Percentiles rank a stretch among this genome's conserved stretches.
phyloP scores from a whole-genome alignment of 2,888 invertebrate genomes.

The Marasmarcha lunaedactyla region DNA sequence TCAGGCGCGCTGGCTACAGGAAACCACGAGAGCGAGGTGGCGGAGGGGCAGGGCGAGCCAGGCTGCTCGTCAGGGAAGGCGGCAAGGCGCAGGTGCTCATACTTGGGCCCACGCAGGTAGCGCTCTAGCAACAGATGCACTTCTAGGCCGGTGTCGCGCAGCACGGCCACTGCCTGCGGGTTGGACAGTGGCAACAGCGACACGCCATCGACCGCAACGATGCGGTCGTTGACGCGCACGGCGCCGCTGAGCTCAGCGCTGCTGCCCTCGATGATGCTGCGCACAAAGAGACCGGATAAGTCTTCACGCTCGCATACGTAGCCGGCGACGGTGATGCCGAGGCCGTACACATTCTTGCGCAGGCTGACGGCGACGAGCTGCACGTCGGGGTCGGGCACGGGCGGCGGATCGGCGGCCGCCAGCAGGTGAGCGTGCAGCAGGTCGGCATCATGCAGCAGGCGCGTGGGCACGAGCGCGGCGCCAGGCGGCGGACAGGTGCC shows the following conservation, averaged over 20 bases:
- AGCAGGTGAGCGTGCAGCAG: constrained; percentile 87
- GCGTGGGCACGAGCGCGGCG: constrained; percentile 92
- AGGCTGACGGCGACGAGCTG: constrained; percentile 92
- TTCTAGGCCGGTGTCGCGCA: constrained; percentile 92
- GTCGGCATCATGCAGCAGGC: constrained; percentile 91
- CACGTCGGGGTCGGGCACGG: constrained; percentile 71
- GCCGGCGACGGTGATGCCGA: constrained; percentile 96
- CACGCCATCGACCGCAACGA: constrained; percentile 94
- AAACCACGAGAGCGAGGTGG: constrained; percentile 87
- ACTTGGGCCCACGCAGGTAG: constrained; percentile 93
- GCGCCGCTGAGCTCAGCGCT: constrained; percentile 93
- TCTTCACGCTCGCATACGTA: constrained; percentile 99
- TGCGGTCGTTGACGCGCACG: constrained; percentile 96
- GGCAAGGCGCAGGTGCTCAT: constrained; percentile 90
- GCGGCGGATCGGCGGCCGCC: constrained; percentile 70
- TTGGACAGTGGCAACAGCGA: constrained; percentile 93
- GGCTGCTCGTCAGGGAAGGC: constrained; percentile 73
- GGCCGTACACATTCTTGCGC: constrained; percentile 90
- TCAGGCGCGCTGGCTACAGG: constrained; percentile 79
- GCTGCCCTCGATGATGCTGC: constrained; percentile 97
- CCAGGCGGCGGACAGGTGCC: constrained; percentile 84
- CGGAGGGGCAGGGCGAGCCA: constrained; percentile 79
- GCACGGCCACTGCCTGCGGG: constrained; percentile 95
- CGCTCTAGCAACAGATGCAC: constrained; percentile 92
- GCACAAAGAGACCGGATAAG: constrained; percentile 98